A percentile compares a stretch with the other conserved stretches of the same genome.
Evolutionary conservation across 2,888 invertebrate genomes (phyloP).

Genomic region (Teleogryllus oceanicus): DNA sequence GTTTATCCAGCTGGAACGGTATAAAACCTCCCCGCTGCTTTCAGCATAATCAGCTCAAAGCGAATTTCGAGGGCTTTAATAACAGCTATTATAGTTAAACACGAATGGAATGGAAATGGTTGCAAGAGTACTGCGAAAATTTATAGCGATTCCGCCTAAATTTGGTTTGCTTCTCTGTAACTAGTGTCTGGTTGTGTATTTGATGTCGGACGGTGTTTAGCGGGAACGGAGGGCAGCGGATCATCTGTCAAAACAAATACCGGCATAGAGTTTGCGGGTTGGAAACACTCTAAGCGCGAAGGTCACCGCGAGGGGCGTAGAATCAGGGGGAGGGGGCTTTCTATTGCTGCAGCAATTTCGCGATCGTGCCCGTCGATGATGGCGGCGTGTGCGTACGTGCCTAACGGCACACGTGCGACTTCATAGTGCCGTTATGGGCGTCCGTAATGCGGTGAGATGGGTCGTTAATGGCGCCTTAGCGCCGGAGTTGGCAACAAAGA

Average conservation of each 20-base stretch:
- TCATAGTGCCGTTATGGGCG: too few species aligned
- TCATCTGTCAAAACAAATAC: background rate
- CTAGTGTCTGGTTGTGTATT: background rate
- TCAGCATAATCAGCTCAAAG: conserved; percentile 6
- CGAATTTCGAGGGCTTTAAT: background rate
- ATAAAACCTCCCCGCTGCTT: background rate
- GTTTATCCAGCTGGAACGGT: background rate
- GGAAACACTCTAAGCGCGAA: background rate
- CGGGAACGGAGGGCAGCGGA: background rate
- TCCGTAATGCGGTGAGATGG: too few species aligned
- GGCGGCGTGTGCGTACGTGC: too few species aligned
- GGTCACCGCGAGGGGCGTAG: background rate
- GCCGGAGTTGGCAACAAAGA: too few species aligned
- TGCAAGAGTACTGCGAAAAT: background rate
- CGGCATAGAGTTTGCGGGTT: background rate
- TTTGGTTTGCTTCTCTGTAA: conserved; percentile 5
- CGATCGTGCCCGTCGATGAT: too few species aligned
- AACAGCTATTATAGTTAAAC: conserved; percentile 2
- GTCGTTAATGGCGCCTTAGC: too few species aligned
- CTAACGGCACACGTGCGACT: too few species aligned
- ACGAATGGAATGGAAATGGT: conserved; percentile 9
- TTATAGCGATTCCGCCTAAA: background rate
- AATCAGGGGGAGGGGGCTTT: background rate
- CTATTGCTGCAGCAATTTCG: too few species aligned
- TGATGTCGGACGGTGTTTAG: background rate